Evolutionary conservation across 2,888 invertebrate genomes (phyloP), one percentile per base, ranked within the genome.

Genomic region (Tetragonisca angustula): DNA sequence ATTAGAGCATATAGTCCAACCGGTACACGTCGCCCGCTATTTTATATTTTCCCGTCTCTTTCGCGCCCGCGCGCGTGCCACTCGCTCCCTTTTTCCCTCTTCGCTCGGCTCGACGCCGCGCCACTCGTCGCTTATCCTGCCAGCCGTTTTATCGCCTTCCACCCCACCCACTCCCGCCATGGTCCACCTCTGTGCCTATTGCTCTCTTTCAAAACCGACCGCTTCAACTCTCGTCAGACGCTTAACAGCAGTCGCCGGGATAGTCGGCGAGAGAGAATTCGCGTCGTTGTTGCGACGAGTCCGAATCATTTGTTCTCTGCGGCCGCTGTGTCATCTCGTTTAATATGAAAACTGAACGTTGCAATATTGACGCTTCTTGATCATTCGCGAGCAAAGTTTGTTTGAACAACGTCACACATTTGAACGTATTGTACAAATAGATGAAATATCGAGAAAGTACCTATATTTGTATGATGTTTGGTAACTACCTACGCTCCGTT

Each of bases 1-100:
- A 94, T 94, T 94, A 94, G 94, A 93, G 92, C 92, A 93, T 94
- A 93, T 93, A 93, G 93, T 92, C 93, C 90, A 92, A 92, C 92
- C 90, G 89, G 90, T 89, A 90, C 89, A 86, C 90, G 82, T 80
- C 87, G 84, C 85, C 79, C 88, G 91, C 90, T 92, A 91, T 92
- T 92, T 91, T 91, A 92, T 91, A 91, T 90, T 88, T 87, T 71
- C 43, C 85, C 79, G 72, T 90, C 87, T 81, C 77, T 72, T 80
- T 85, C 82, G 52, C 89, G 71, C 72, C 52, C 68, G 68, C 65
- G 43, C 64, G 70, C 78, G 64, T 75, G 36, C 68, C 24, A 59
- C 76, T 64, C 68, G 49, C 76, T 72, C 86, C 61, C 83, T 79
- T 68, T 72, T 76, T 76, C 74, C 74, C 62, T 75, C 70, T 52